Base-by-base conservation (phyloP, 2,888 invertebrate species). In the Chymomyza amoena region DNA sequence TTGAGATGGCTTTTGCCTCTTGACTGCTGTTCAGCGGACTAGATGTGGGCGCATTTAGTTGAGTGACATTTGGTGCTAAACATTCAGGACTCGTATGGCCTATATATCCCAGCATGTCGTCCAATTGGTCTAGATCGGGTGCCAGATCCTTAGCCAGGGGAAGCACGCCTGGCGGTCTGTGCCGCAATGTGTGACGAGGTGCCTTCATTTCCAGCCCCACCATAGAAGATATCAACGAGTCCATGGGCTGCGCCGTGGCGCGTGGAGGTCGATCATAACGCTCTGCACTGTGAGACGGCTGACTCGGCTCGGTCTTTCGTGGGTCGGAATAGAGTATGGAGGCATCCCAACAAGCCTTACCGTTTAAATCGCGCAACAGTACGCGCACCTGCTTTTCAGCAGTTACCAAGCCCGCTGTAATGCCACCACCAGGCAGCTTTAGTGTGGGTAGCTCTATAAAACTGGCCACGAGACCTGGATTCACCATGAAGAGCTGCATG, bases 261-360 rank as follows among this genome's bases (percentile, higher is more conserved):
- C 39, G 39, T 45, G 39, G 39, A 0, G 75, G 68, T 6, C 78
- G 78, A 70, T 80, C 78, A 36, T 80, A 75, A 0, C 73, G 73
- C 36, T 74, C 76, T 20, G 67, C 73, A 4, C 70, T 76, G 51
- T 70, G 61, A 7, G 61, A 51, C 6, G 64, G 18, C 5, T 74
- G 57, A 9, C 78, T 78, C 2, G 50, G 36, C 50, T 81, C 87
- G 2, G 9, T 57, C 18, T 57, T 18, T 25, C 89, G 84, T 0
- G 96, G 96, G 84, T 95, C 95, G 89, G 95, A 95, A 92, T 97
- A 97, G 0, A 99, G 93, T 70, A 98, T 96, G 0, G 97, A 96
- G 52, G 97, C 97, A 92, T 99, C 98, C 98, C 99, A 99, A 85
- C 97, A 97, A 63, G 97, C 96, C 92, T 98, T 99, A 62, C 99